phyloP scores from a whole-genome alignment of 2,797 vertebrate genomes.

The Luscinia megarhynchos region DNA sequence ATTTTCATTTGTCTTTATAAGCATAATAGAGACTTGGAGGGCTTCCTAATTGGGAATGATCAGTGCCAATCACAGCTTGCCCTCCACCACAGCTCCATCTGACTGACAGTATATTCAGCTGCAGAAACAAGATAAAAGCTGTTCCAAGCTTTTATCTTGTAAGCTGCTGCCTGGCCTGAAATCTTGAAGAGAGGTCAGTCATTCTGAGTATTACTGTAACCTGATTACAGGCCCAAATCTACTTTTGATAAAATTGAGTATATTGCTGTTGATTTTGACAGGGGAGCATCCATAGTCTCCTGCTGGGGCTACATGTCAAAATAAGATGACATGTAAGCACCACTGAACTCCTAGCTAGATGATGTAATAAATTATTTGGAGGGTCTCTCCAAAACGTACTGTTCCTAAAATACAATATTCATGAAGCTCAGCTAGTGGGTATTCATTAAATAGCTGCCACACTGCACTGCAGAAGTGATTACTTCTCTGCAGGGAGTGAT shows the following conservation, averaged over 20 bases:
- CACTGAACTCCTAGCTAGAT: neutral
- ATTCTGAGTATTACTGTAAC: slow-evolving; percentile 16
- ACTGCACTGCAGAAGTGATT: neutral
- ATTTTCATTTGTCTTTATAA: slow-evolving; percentile 6
- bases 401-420: neutral
- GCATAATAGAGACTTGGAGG: neutral
- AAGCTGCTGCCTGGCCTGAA: slow-evolving; percentile 9
- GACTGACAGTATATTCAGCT: neutral
- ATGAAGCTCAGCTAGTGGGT: neutral
- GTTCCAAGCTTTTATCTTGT: neutral
- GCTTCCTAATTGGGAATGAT: neutral
- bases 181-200: neutral
- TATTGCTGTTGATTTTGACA: slow-evolving; percentile 5
- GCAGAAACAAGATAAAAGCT: slow-evolving; percentile 6
- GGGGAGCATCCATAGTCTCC: neutral
- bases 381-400: neutral
- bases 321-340: neutral
- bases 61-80: neutral
- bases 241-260: neutral
- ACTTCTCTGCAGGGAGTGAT: neutral
- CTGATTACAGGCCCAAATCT: neutral
- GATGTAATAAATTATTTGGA: neutral
- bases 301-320: neutral
- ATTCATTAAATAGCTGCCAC: neutral
- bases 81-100: neutral